phyloP scores from a whole-genome alignment of 2,113 vertebrate species.

The Lophochroa leadbeateri region DNA sequence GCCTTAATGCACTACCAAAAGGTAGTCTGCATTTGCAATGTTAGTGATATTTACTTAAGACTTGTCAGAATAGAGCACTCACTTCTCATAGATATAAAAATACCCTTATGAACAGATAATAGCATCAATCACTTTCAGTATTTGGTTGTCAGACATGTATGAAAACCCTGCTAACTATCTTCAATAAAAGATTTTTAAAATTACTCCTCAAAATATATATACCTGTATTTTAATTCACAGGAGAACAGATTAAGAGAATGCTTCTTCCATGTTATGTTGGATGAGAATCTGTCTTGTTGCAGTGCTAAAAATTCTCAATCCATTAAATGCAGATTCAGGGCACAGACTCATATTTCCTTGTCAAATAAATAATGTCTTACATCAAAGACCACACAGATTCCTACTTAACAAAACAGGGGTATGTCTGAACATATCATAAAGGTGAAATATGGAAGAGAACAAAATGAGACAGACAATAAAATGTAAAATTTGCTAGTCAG shows the following conservation, averaged over 20 bases:
- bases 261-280: slow-evolving; percentile 42
- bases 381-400: slow-evolving; percentile 87
- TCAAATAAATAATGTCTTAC: slow-evolving; percentile 90
- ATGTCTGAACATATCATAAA: slow-evolving; percentile 88
- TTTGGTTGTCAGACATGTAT: slow-evolving; percentile 59
- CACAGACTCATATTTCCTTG: slow-evolving; percentile 83
- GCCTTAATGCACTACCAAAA: slow-evolving; percentile 37
- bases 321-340: slow-evolving; percentile 86
- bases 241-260: slow-evolving; percentile 77
- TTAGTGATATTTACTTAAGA: slow-evolving; percentile 35
- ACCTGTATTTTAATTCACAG: slow-evolving; percentile 66
- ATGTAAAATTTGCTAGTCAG: slow-evolving; percentile 86
- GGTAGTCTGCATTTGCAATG: slow-evolving; percentile 27
- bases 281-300: slow-evolving; percentile 75
- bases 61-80: slow-evolving; percentile 45
- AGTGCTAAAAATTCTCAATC: slow-evolving; percentile 80
- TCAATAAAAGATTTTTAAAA: slow-evolving; percentile 40
- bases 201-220: slow-evolving; percentile 49
- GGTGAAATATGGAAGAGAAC: slow-evolving; percentile 89
- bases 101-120: slow-evolving; percentile 62
- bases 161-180: slow-evolving; percentile 47
- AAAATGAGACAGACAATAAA: slow-evolving; percentile 94
- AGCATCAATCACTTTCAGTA: slow-evolving; percentile 66
- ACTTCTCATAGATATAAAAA: slow-evolving; percentile 47
- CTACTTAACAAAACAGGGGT: slow-evolving; percentile 85